A percentile compares a stretch with the other conserved stretches of the same genome.
phyloP scores from a whole-genome alignment of 2,888 invertebrate species.

The Tortricodes alternella region DNA sequence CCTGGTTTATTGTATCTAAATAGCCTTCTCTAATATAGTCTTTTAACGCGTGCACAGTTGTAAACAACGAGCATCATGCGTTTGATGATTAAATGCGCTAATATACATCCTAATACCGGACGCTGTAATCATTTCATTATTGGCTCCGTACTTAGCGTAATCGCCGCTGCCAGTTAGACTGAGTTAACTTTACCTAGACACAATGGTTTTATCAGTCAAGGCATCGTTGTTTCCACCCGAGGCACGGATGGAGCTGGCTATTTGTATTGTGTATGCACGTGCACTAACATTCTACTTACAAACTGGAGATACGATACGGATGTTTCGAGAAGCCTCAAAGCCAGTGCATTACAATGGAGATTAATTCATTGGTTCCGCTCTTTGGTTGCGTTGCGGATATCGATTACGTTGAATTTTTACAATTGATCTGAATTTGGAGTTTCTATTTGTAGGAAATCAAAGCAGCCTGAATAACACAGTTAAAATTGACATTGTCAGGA shows the following conservation, averaged over 20 bases:
- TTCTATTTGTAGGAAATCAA: conserved; percentile 2
- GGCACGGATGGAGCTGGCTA: conserved; percentile 38
- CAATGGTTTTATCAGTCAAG: conserved; percentile 54
- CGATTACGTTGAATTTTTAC: background rate
- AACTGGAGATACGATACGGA: conserved; percentile 42
- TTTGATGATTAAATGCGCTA: conserved; percentile 66
- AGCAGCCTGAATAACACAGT: background rate
- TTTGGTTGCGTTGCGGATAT: conserved; percentile 42
- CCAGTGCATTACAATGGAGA: conserved; percentile 42
- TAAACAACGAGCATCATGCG: conserved; percentile 13
- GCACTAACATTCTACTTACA: conserved; percentile 17
- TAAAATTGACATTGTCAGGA: no score
- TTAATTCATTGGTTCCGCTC: conserved; percentile 62
- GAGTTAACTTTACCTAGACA: conserved; percentile 66
- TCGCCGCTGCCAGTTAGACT: conserved; percentile 53
- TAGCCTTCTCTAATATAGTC: background rate
- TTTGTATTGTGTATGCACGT: conserved; percentile 27
- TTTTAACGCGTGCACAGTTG: background rate
- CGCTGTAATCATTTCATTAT: conserved; percentile 74
- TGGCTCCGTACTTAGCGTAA: conserved; percentile 68
- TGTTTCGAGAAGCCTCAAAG: conserved; percentile 37
- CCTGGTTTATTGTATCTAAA: background rate
- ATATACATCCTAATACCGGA: conserved; percentile 63
- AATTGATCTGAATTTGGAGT: conserved; percentile 7
- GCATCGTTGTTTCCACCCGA: conserved; percentile 45